Evolutionary conservation across 2,113 vertebrate genomes (phyloP).

Genomic region (Cyprinus carpio): DNA sequence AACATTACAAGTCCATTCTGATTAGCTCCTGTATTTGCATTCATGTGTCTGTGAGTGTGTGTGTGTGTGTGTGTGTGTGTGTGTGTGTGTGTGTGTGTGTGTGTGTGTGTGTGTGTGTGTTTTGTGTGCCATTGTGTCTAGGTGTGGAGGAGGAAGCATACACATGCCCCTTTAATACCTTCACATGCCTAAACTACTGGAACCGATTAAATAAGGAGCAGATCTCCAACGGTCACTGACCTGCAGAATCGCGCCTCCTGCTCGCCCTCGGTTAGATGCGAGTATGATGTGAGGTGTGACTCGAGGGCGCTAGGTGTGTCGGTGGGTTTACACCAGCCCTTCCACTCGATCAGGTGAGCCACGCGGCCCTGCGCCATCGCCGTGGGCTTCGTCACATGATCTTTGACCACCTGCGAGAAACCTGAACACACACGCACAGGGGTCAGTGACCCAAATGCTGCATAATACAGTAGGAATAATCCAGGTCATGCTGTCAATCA

Average conservation of each 20-base stretch:
- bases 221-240: constrained; percentile 64
- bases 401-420: constrained; percentile 97
- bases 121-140: no score
- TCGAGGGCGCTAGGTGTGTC: constrained; percentile 85
- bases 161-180: no score
- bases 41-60: no score
- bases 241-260: constrained; percentile 96
- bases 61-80: no score
- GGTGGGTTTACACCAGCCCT: constrained; percentile 94
- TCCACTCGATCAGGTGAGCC: constrained; percentile 98
- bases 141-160: no score
- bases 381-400: constrained; percentile 96
- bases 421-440: constrained; percentile 70
- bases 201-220: no score
- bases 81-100: no score
- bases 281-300: constrained; percentile 93
- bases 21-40: no score
- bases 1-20: no score
- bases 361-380: constrained; percentile 98
- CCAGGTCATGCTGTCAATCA: background rate
- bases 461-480: constrained; percentile 20
- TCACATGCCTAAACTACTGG: no score
- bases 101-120: no score
- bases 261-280: constrained; percentile 92
- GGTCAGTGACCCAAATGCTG: background rate